Conservation (phyloP, 2,113 vertebrate genomes). For the Misgurnus anguillicaudatus region DNA sequence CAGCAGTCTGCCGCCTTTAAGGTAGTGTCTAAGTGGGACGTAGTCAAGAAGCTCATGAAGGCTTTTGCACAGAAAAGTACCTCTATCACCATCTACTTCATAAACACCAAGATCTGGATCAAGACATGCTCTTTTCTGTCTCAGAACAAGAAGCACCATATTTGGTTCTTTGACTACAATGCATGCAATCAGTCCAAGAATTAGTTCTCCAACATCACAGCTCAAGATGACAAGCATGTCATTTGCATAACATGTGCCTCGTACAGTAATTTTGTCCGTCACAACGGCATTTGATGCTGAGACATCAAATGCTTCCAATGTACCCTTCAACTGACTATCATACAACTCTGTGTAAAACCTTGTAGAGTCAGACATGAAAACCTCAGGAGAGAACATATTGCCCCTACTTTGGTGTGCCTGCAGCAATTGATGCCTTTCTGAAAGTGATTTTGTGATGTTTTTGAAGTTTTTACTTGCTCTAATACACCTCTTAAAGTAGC, state of each 20-base stretch:
- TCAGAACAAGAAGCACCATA: background rate
- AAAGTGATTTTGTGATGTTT: background rate
- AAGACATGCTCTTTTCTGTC: conserved; percentile 13
- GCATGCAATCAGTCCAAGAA: background rate
- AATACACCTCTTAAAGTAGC: conserved; percentile 9
- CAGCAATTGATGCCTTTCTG: background rate
- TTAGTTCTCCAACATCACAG: background rate
- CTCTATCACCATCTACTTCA: background rate
- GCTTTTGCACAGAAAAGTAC: conserved; percentile 5
- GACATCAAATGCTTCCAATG: background rate
- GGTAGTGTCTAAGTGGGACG: conserved; percentile 18
- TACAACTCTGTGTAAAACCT: conserved; percentile 16
- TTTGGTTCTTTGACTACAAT: background rate
- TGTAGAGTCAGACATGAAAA: background rate
- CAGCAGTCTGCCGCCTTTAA: conserved; percentile 17
- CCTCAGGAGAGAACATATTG: background rate
- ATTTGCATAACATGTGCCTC: background rate
- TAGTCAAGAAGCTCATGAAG: conserved; percentile 22
- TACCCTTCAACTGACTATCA: background rate
- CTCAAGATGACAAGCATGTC: conserved; percentile 13
- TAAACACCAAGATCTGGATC: conserved; percentile 1
- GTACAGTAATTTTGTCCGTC: conserved; percentile 8
- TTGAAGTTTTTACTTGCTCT: background rate
- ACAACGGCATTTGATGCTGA: background rate
- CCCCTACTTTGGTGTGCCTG: background rate